A percentile compares a stretch with the other conserved stretches of the same genome.
Evolutionary conservation across 1,140 invertebrate species (phyloP).

Genomic region (Geopemphigus sp.): DNA sequence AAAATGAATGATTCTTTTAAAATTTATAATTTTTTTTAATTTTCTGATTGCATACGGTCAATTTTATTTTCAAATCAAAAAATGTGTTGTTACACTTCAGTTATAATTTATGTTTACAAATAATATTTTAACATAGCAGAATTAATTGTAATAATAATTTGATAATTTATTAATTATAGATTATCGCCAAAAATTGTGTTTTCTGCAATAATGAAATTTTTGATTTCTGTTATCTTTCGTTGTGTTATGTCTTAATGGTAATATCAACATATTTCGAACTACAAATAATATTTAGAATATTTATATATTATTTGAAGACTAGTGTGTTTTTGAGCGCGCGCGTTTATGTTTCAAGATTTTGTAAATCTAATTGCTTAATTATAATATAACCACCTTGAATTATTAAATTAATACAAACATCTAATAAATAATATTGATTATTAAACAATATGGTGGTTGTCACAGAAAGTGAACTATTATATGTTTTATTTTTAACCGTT

Average conservation of each 20-base stretch:
- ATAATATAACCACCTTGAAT: background rate
- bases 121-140: background rate
- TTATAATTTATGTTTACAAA: background rate
- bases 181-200: background rate
- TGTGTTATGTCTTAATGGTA: no score
- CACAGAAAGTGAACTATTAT: background rate
- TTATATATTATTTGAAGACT: no score
- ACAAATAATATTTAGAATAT: no score
- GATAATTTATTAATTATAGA: background rate
- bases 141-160: no score
- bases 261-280: no score
- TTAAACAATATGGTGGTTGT: background rate
- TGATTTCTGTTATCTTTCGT: background rate
- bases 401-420: background rate
- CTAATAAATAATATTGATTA: no score
- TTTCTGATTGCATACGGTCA: no score
- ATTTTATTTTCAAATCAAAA: no score
- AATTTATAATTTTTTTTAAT: no score
- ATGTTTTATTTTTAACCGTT: constrained; percentile 2
- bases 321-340: no score
- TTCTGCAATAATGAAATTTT: background rate
- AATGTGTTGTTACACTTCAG: background rate
- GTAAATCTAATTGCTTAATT: background rate
- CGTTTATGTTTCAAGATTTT: no score
- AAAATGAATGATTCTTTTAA: no score